Evolutionary conservation across 2,113 vertebrate species (phyloP).

Genomic region (Campylorhamphus procurvoides): DNA sequence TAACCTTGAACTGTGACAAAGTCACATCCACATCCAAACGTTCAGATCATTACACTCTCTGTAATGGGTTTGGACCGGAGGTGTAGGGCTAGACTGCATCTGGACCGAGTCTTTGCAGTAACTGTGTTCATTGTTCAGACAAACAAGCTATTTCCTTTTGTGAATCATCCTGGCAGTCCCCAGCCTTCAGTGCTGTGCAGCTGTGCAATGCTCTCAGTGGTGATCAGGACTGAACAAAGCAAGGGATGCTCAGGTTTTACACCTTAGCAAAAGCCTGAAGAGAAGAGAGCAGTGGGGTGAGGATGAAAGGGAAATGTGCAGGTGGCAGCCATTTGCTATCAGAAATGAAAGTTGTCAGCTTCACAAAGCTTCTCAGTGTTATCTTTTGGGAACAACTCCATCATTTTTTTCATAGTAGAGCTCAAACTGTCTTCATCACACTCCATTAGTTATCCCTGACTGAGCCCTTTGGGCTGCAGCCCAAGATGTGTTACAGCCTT

Average conservation of each 20-base stretch:
- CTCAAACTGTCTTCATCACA: constrained; percentile 22
- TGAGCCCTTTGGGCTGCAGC: background rate
- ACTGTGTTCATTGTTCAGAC: background rate
- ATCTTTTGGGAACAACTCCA: constrained; percentile 26
- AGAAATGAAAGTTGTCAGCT: constrained; percentile 1
- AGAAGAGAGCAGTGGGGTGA: background rate
- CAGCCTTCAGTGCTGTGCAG: background rate
- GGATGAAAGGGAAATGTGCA: background rate
- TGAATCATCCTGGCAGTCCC: constrained; percentile 6
- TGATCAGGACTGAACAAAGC: background rate
- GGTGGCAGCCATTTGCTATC: constrained; percentile 35
- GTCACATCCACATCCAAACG: background rate
- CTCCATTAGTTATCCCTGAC: background rate
- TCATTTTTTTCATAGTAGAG: constrained; percentile 6
- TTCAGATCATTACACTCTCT: background rate
- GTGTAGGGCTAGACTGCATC: background rate
- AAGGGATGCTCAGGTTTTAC: background rate
- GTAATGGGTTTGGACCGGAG: background rate
- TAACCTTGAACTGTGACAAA: background rate
- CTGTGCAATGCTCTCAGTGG: background rate
- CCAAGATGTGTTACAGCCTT: background rate
- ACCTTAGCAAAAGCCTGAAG: background rate
- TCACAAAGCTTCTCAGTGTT: constrained; percentile 6
- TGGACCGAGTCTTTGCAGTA: background rate
- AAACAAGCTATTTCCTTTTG: constrained; percentile 35